These are phyloP conservation scores for Strix aluco DNA, from an alignment of 2,113 vertebrate species.

Conservation along the genomic window DNA sequence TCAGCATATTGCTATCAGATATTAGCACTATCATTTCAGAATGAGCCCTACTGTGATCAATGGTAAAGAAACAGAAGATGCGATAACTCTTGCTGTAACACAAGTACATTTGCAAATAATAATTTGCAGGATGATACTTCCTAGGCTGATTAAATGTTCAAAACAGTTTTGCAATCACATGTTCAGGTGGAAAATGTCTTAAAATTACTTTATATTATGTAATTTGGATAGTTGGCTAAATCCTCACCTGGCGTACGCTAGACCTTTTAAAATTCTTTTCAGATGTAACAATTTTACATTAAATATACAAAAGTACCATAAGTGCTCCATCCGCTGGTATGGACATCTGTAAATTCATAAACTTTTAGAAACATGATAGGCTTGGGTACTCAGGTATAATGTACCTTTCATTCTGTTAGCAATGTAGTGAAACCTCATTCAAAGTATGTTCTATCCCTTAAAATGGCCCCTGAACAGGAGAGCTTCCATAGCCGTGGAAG, in stretches of 20 bases:
- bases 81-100: background rate
- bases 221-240: background rate
- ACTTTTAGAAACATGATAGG: background rate
- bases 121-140: background rate
- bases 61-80: background rate
- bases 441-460: background rate
- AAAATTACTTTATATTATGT: background rate
- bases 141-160: background rate
- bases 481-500: background rate
- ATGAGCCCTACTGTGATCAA: background rate
- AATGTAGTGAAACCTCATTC: background rate
- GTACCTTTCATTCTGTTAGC: background rate
- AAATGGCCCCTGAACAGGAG: background rate
- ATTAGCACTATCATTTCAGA: background rate
- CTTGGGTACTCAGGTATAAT: background rate
- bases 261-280: background rate
- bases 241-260: background rate
- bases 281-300: background rate
- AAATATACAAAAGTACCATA: background rate
- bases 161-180: background rate
- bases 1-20: background rate
- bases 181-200: background rate
- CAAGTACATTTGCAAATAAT: background rate
- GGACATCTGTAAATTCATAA: background rate
- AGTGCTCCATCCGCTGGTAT: fast-evolving